A percentile compares a stretch with the other conserved stretches of the same genome.
Evolutionary conservation across 2,888 invertebrate genomes (phyloP).

Genomic region (Conistra vaccinii): DNA sequence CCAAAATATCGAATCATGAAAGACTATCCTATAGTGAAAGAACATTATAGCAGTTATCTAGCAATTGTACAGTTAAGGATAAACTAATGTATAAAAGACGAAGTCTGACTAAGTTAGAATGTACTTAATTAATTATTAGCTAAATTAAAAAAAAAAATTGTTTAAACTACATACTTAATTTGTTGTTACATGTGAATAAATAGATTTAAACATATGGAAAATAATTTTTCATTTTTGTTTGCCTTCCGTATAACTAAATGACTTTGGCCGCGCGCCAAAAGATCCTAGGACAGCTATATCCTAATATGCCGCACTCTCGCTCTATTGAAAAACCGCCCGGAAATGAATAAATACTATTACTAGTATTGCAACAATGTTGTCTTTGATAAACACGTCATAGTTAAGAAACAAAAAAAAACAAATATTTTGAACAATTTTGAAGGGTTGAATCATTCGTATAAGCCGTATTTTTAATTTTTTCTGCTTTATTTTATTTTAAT

Average conservation of each 20-base stretch:
- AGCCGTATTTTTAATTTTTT: not conserved
- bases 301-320: not conserved
- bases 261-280: not conserved
- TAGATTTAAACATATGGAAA: not conserved
- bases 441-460: slow-evolving; percentile 1
- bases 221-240: not conserved
- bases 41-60: slow-evolving; percentile 6
- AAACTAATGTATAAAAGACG: not conserved
- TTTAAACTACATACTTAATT: not conserved
- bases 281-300: not conserved
- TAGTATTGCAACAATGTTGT: slow-evolving; percentile 11
- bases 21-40: slow-evolving; percentile 1
- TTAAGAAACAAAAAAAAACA: not conserved
- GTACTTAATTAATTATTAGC: slow-evolving; percentile 2
- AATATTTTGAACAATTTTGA: no score
- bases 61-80: slow-evolving; percentile 14
- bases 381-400: not conserved
- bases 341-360: slow-evolving; percentile 23
- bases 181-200: slow-evolving; percentile 14
- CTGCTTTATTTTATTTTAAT: slow-evolving; percentile 23
- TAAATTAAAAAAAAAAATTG: not conserved
- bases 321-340: not conserved
- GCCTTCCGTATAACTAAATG: not conserved
- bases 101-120: slow-evolving; percentile 31
- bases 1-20: not conserved